Base-by-base conservation (phyloP, 2,113 vertebrate genomes). In the Peromyscus leucopus region DNA sequence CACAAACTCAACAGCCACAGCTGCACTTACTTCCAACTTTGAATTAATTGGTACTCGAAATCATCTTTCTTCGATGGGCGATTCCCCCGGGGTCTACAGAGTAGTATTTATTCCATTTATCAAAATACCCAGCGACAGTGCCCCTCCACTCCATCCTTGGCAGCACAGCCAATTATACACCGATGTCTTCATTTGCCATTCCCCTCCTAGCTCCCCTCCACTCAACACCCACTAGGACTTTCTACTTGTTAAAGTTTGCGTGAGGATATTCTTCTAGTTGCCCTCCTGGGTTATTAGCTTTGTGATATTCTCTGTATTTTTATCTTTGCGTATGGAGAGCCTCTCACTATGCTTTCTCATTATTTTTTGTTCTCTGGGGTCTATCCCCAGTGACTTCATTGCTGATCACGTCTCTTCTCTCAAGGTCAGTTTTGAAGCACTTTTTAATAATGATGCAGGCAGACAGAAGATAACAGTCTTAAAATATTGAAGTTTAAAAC, bases 221-320 rank as follows among this genome's bases (percentile, higher is more conserved):
- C 26, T 61, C 46, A 42, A 80, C 78, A 76, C 71, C 59, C 76
- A 12, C 13, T 17, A 42, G 65, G 36, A 36, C 84, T 93, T 94
- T 90, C 67, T 78, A 22, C 19, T 59, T 76, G 78, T 67, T 63
- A 96, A 92, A n/a, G 15, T 89, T 93, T 95, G 72, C 71, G 28
- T 39, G 90, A 91, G 94, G 42, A 59, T 67, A 21, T 83, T 96
- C 91, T 96, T 67, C 85, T 79, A 74, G 80, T 42, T 69, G 48
- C 46, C 94, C 89, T 97, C 91, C 57, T 82, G 89, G 92, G 86
- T 90, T 96, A 89, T 95, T 94, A 95, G 89, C 65, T 93, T 93
- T 96, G 82, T 96, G 78, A 26, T 28, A 51, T 19, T 89, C 42
- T 65, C 78, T 86, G 72, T 91, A 69, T 95, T 95, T 98, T 94